These are phyloP conservation scores for Barnardius zonarius DNA, from an alignment of 2,113 vertebrate species.

Conservation along the genomic window DNA sequence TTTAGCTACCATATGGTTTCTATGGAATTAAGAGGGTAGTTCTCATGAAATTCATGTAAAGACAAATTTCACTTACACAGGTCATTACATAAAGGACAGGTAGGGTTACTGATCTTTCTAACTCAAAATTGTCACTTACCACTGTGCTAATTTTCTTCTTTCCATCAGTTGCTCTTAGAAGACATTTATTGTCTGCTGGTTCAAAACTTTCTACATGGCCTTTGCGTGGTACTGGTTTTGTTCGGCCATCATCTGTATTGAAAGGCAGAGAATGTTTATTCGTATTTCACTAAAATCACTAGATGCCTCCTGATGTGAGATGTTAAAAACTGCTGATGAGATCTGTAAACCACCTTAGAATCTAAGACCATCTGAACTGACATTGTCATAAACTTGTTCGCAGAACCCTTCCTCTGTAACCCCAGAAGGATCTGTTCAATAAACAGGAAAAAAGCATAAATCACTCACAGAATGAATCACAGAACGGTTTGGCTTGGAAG, in stretches of 20 bases:
- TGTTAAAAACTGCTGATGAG: background rate
- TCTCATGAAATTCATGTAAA: background rate
- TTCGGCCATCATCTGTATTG: slow-evolving; percentile 90
- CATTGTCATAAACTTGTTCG: too few species aligned
- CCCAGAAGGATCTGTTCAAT: background rate
- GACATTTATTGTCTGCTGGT: slow-evolving; percentile 95
- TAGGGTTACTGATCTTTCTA: background rate
- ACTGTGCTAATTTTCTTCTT: slow-evolving; percentile 98
- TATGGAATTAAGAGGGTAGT: background rate
- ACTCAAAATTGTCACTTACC: slow-evolving; percentile 73
- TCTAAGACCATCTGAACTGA: background rate
- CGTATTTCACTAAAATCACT: background rate
- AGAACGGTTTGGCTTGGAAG: background rate
- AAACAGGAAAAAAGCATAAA: background rate
- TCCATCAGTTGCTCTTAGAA: slow-evolving; percentile 93
- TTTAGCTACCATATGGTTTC: background rate
- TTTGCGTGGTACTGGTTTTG: slow-evolving; percentile 91
- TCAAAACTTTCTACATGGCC: slow-evolving; percentile 86
- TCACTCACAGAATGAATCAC: background rate
- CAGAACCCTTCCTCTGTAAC: background rate
- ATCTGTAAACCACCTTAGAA: background rate
- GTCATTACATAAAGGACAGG: background rate
- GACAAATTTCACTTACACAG: background rate
- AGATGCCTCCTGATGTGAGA: background rate
- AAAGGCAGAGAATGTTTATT: background rate